Base-by-base conservation (phyloP, 2,113 vertebrate species). In the Tretioscincus oriximinensis region DNA sequence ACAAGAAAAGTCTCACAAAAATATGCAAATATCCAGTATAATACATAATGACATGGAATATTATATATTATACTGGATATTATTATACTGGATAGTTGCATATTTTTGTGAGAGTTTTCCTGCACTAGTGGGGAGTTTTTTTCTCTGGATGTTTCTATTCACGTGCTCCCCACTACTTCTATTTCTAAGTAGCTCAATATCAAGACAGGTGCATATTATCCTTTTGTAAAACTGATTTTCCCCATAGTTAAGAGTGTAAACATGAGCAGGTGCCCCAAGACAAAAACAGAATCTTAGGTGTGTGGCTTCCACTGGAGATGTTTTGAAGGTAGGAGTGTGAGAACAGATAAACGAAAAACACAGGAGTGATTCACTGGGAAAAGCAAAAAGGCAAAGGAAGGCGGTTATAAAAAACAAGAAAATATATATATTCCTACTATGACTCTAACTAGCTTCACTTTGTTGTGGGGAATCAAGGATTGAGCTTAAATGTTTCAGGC, bases 311-410 rank as follows among this genome's bases (percentile, higher is more conserved):
- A 28, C n/a, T 26, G 21, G 51, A 74, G 51, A 60, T n/a, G 35
- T 54, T n/a, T 84, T 60, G 24, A 83, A 87, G 85, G 61, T 18
- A 35, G 31, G 54, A 60, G 74, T 41, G 73, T 83, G 80, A 90
- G 87, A 85, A 76, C 31, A 1, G 70, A 85, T 87, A 82, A 89
- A 90, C 79, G 81, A 87, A 88, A 90, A 88, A 82, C 73, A 88
- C 49, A 85, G 77, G 72, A 12, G 69, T 92, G 90, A 91, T 67
- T 74, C 81, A 90, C 0, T 81, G 71, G 35, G 81, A 92, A 85
- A 75, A 90, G 84, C 71, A 85, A 90, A 91, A 68, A 78, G 84
- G 86, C 70, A 0, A 0, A 89, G 86, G 87, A 31, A 89, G 35
- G 7, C 73, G 81, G 82, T 8, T 84, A 90, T 90, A 91, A 92